phyloP scores from a whole-genome alignment of 2,888 invertebrate species.

The Volucella zonaria region DNA sequence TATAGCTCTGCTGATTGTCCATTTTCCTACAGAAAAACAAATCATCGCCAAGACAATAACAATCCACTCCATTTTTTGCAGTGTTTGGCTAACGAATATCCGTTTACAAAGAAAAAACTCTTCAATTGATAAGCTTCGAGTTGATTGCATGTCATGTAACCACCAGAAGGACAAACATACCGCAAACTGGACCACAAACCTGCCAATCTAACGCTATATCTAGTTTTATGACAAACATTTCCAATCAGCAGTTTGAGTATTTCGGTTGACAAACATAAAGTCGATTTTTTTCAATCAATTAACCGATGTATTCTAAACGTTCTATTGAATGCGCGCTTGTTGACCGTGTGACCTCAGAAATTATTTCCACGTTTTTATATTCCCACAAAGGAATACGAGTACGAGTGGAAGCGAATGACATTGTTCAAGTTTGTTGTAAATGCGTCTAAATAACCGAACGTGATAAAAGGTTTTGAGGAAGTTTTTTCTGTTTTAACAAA shows the following conservation, averaged over 20 bases:
- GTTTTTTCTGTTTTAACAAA: conserved; percentile 11
- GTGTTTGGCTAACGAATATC: too few relatives aligned
- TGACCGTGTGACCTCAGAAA: background rate
- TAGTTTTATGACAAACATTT: background rate
- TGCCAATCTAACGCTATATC: too few relatives aligned
- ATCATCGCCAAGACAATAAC: too few relatives aligned
- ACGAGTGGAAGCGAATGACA: background rate
- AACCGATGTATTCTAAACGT: conserved; percentile 2
- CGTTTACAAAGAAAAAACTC: too few relatives aligned
- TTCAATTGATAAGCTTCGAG: too few relatives aligned
- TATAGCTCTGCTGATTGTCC: too few relatives aligned
- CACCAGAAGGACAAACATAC: too few relatives aligned
- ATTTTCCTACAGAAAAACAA: too few relatives aligned
- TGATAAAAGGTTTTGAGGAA: background rate
- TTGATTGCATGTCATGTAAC: too few relatives aligned
- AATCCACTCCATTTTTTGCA: too few relatives aligned
- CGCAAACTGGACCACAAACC: too few relatives aligned
- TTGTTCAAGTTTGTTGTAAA: background rate
- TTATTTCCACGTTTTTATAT: background rate
- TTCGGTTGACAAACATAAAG: background rate
- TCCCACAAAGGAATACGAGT: background rate
- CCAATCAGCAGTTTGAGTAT: background rate
- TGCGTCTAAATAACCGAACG: conserved; percentile 7
- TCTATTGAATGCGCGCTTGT: background rate
- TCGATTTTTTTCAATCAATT: conserved; percentile 1